Evolutionary conservation across 2,113 vertebrate species (phyloP).

Genomic region (Desmodus rotundus): DNA sequence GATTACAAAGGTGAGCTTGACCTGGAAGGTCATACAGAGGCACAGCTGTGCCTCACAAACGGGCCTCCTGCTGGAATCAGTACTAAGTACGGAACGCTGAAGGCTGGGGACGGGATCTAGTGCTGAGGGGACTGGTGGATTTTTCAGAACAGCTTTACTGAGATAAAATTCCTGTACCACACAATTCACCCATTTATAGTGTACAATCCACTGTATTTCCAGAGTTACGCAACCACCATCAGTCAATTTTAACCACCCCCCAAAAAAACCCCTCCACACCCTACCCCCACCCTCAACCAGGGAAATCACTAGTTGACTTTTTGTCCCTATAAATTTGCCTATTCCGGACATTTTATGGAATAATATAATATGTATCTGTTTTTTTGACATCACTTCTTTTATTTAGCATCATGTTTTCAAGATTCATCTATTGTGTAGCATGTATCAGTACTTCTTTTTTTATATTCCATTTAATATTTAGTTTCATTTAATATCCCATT

Average conservation of each 20-base stretch:
- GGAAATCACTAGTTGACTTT: background rate
- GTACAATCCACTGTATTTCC: background rate
- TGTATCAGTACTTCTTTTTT: background rate
- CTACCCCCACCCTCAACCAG: background rate
- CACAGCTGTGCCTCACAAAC: background rate
- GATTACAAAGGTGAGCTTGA: background rate
- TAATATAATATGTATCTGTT: background rate
- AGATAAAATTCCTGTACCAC: background rate
- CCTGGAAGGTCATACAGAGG: background rate
- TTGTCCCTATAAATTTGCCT: background rate
- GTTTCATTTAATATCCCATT: background rate
- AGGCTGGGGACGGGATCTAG: background rate
- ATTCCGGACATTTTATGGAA: background rate
- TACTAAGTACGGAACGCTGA: background rate
- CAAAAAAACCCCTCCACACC: background rate
- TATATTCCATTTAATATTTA: background rate
- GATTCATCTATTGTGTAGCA: background rate
- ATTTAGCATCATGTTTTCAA: constrained; percentile 12
- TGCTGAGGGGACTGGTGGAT: background rate
- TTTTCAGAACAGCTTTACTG: background rate
- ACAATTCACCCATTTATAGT: background rate
- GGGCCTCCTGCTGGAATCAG: background rate
- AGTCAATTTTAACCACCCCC: background rate
- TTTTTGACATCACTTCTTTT: background rate
- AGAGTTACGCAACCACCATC: background rate